phyloP scores from a whole-genome alignment of 2,888 invertebrate species.

The Drosophila cracens region DNA sequence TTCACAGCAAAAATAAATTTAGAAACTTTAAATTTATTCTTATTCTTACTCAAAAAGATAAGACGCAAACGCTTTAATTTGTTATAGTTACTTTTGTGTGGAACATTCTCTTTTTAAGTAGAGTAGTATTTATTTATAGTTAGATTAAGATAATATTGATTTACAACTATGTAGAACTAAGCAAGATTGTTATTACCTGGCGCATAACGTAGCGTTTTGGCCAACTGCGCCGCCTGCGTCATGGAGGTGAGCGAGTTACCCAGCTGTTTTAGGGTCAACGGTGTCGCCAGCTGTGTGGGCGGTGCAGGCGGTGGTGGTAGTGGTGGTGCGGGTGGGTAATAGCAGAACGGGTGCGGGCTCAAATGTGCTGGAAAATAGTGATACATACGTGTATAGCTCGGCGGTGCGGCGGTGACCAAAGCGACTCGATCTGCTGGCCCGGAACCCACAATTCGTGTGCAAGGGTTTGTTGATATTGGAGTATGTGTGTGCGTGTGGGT shows the following conservation, averaged over 20 bases:
- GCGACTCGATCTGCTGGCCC: slow-evolving; percentile 87
- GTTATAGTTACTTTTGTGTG: neutral
- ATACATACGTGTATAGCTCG: slow-evolving; percentile 88
- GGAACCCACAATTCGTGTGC: slow-evolving; percentile 36
- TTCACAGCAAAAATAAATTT: neutral
- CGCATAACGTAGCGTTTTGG: slow-evolving; percentile 85
- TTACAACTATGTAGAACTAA: slow-evolving; percentile 3
- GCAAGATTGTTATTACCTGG: slow-evolving; percentile 81
- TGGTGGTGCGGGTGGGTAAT: slow-evolving; percentile 85
- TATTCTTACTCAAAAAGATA: neutral
- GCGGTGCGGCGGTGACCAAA: slow-evolving; percentile 87
- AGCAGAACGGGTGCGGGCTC: slow-evolving; percentile 86
- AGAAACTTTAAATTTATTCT: neutral
- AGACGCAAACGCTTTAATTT: neutral
- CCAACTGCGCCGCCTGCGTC: slow-evolving; percentile 85
- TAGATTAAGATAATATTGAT: slow-evolving; percentile 8
- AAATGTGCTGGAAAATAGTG: slow-evolving; percentile 87
- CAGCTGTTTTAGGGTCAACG: slow-evolving; percentile 84
- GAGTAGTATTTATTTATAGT: neutral
- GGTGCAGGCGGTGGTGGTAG: slow-evolving; percentile 79
- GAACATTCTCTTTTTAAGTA: neutral
- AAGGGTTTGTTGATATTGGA: slow-evolving; percentile 33
- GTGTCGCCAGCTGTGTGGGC: slow-evolving; percentile 81
- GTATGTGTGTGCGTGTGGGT: slow-evolving; percentile 35
- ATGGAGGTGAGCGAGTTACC: slow-evolving; percentile 81